Evolutionary conservation across 2,797 vertebrate species (phyloP).

Genomic region (Melanotaenia boesemani): DNA sequence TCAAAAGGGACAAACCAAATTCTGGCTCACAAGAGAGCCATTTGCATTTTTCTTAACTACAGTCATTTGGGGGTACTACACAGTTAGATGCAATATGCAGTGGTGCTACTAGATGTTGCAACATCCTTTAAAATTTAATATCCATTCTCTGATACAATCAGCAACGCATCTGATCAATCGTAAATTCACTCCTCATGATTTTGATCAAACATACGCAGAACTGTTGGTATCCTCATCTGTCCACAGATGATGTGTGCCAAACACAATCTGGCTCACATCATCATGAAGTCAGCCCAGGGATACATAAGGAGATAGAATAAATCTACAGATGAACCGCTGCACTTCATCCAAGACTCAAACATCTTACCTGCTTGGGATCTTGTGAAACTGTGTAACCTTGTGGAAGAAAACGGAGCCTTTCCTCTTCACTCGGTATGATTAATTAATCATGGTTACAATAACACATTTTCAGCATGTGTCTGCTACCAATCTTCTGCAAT

Average conservation of each 20-base stretch:
- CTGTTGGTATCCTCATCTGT: not conserved
- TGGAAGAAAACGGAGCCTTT: not conserved
- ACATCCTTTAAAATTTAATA: no score
- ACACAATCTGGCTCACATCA: not conserved
- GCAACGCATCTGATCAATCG: not conserved
- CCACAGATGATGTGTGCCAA: not conserved
- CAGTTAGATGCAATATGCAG: no score
- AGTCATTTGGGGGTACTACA: no score
- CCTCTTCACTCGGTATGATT: not conserved
- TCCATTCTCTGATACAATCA: not conserved
- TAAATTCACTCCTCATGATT: not conserved
- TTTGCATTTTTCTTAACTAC: not conserved
- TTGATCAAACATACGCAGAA: not conserved
- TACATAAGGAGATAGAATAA: not conserved
- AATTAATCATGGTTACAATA: not conserved
- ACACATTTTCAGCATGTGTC: not conserved
- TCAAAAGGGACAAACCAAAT: not conserved
- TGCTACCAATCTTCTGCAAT: not conserved
- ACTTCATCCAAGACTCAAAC: not conserved
- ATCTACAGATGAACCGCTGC: not conserved
- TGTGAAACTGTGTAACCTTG: no score
- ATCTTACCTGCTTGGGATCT: not conserved
- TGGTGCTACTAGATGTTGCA: no score
- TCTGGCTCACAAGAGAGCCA: not conserved
- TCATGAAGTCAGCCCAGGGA: not conserved